Base-by-base conservation (phyloP, 1,140 invertebrate genomes). In the Cydia strobilella region DNA sequence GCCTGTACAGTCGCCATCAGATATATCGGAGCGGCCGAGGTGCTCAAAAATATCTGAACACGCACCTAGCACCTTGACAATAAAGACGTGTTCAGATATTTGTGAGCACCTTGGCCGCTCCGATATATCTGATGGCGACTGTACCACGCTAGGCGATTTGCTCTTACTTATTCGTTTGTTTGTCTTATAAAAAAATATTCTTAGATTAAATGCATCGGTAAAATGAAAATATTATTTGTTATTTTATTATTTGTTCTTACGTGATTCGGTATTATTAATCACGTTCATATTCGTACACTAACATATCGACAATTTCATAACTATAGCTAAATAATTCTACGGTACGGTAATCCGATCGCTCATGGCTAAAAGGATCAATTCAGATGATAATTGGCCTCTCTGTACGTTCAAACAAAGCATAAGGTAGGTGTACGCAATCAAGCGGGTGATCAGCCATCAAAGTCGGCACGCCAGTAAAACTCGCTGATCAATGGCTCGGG, bases 401-500 rank as follows among this genome's bases (percentile, higher is more conserved):
- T 59, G 54, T 59, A 23, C 54, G 54, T 18, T 35, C 31, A 69
- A 42, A 69, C 15, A 69, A 69, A 35, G 63, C 23, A 31, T 9
- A 3, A 25, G 13, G 25, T 35, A 35, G 7, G 54, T 62, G 27
- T 35, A 39, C 2, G 35, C 65, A 69, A 69, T 69, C 65, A 39
- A 39, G 31, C 65, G 18, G 31, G 7, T 42, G 65, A 69, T 69
- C 65, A 69, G 31, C 65, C 65, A 35, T 69, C 65, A 69, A 69
- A 69, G 65, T 69, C 35, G 65, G 42, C 31, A 69, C 65, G 63
- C 27, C 65, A 39, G 65, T 69, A 69, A 69, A 69, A 69, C 65
- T 65, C 25, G 18, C 6, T 69, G 65, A 69, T 69, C 65, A 69
- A 69, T 69, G 31, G 65, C 65, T 69, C n/a, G 27, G 27, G 2